Conservation (phyloP, 1,140 invertebrate species). For the Schmidtea mediterranea region DNA sequence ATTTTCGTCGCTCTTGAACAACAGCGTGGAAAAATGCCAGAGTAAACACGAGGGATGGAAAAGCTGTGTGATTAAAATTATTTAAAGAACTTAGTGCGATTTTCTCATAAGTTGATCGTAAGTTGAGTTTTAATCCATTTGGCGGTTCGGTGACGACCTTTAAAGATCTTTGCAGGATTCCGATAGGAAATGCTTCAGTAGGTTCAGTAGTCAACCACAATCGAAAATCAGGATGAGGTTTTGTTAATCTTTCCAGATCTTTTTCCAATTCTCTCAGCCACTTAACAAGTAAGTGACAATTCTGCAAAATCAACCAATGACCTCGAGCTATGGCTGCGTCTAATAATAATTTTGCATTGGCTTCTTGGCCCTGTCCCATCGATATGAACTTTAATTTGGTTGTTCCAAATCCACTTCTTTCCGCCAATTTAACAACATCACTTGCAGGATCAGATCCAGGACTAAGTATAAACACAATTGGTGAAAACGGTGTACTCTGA, state of each 20-base stretch:
- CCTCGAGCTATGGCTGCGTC: conserved; percentile 26
- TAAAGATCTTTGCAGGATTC: conserved; percentile 51
- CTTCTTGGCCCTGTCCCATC: conserved; percentile 27
- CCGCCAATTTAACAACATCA: conserved; percentile 39
- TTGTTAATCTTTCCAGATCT: conserved; percentile 39
- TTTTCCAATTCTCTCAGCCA: conserved; percentile 67
- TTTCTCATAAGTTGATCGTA: conserved; percentile 60
- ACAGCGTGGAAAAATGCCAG: conserved; percentile 67
- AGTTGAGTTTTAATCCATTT: conserved; percentile 56
- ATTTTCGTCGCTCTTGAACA: conserved; percentile 56
- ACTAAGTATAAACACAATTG: conserved; percentile 28
- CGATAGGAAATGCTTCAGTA: conserved; percentile 51
- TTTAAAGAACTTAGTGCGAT: conserved; percentile 41
- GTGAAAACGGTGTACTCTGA: conserved; percentile 25
- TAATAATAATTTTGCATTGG: conserved; percentile 25
- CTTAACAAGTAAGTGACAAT: conserved; percentile 58
- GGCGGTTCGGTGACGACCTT: conserved; percentile 66
- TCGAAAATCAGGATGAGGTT: conserved; percentile 50
- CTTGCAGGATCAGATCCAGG: conserved; percentile 29
- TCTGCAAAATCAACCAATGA: conserved; percentile 43
- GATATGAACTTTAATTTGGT: conserved; percentile 32
- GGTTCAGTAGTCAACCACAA: conserved; percentile 69
- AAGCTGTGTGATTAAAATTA: conserved; percentile 41
- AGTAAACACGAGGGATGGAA: conserved; percentile 49
- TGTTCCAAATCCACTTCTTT: conserved; percentile 42